Conservation (phyloP, 2,113 vertebrate species). For the Triplophysa tibetana region DNA sequence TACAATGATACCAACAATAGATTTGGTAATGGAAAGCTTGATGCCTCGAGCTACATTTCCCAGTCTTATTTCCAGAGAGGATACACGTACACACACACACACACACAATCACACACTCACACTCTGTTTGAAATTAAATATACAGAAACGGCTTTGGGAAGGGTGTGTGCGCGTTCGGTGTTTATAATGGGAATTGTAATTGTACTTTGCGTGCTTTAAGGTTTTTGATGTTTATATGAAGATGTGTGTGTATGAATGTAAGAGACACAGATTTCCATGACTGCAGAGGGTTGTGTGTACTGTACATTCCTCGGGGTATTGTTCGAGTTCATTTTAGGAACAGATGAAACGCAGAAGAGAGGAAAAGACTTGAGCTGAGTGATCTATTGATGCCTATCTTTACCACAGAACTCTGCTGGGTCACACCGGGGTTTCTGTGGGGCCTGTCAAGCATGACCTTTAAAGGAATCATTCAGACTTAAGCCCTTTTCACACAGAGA, state of each 20-base stretch:
- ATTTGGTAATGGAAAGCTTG: not conserved
- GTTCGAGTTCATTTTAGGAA: conserved; percentile 34
- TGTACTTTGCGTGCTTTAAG: conserved; percentile 24
- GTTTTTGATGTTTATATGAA: conserved; percentile 19
- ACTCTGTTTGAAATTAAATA: conserved; percentile 4
- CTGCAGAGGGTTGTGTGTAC: conserved; percentile 19
- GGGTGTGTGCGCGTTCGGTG: conserved; percentile 28
- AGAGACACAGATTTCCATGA: conserved; percentile 29
- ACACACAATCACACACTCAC: not conserved
- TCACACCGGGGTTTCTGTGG: not conserved
- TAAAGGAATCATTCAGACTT: not conserved
- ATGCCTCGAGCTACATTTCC: conserved; percentile 6
- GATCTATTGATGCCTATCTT: conserved; percentile 70
- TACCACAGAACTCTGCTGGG: conserved; percentile 46
- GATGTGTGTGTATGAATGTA: conserved; percentile 14
- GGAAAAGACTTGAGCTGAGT: conserved; percentile 62
- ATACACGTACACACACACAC: not conserved
- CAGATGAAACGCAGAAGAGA: conserved; percentile 39
- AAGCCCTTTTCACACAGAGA: too few species aligned
- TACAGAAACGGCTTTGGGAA: conserved; percentile 22
- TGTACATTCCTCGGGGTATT: conserved; percentile 38
- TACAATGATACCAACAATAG: not conserved
- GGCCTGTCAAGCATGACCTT: not conserved
- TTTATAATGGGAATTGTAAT: conserved; percentile 28
- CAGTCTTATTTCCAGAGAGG: conserved; percentile 19